Evolutionary conservation across 2,113 vertebrate genomes (phyloP), one percentile per base, ranked within the genome.

Genomic region (Indri indri): DNA sequence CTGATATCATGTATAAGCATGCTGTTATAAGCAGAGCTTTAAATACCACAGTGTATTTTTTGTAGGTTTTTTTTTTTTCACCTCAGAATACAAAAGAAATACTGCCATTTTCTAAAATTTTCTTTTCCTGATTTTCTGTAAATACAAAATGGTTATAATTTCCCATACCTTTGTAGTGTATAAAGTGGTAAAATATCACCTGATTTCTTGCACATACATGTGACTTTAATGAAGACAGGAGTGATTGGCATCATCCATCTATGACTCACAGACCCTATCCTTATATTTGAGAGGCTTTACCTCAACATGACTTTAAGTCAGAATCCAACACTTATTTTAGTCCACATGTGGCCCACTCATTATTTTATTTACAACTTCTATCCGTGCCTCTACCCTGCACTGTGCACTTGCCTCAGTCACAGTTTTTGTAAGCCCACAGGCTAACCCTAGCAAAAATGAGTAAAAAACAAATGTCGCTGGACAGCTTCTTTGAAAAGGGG

Each of bases 21-120:
- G 34, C 45, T 93, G 54, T n/a, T 89, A 89, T 71, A 66, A 94
- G 57, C 84, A 83, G 79, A 94, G 57, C 9, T 92, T 97, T 95
- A 84, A 94, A 81, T 85, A 88, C 22, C n/a, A 71, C 14, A 63
- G 4, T 45, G 8, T 80, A 70, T 92, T 87, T 96, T 79, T 86
- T 86, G 20, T 25, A 83, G 27, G n/a, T 57, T 87, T 80, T 76
- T 71, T 88, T 42, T 88, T 93, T 96, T 77, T 80, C 57, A 74
- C 20, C 54, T 88, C 34, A 61, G 20, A 17, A 4, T 94, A 3
- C 61, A 71, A 97, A 91, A 86, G 22, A 91, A 94, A 96, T 66
- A 76, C 4, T 89, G 84, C 18, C 27, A 92, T 96, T 87, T 91
- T 71, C 66, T 79, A 83, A 97, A 80, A 79, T 94, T 4, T 90